Evolutionary conservation across 2,797 vertebrate genomes (phyloP).

Genomic region (Coilia nasus): DNA sequence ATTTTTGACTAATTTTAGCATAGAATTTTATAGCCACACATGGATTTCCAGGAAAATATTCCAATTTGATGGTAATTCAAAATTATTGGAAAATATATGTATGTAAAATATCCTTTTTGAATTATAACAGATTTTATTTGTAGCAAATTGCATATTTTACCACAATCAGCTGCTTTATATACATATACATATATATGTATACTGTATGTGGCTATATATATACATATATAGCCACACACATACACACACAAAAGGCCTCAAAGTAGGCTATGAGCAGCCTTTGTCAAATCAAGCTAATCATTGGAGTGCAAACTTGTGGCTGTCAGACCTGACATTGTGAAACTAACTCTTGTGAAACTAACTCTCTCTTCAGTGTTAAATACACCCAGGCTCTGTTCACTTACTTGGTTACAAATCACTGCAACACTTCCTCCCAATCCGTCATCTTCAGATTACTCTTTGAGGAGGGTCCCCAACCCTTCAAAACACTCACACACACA

Average conservation of each 20-base stretch:
- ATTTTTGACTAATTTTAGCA: too few species aligned
- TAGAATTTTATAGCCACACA: too few species aligned
- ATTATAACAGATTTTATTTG: too few species aligned
- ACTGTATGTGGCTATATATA: too few species aligned
- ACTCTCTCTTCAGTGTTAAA: slow-evolving; percentile 71
- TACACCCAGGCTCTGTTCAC: slow-evolving; percentile 68
- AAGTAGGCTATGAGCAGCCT: background rate
- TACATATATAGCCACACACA: background rate
- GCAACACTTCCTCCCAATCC: slow-evolving; percentile 74
- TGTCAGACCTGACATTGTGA: slow-evolving; percentile 56
- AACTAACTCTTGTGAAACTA: slow-evolving; percentile 63
- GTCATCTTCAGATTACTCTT: slow-evolving; percentile 71
- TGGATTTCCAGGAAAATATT: too few species aligned
- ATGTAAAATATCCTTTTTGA: too few species aligned
- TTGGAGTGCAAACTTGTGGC: background rate
- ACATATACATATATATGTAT: too few species aligned
- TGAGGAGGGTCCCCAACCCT: slow-evolving; percentile 5
- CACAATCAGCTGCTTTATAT: too few species aligned
- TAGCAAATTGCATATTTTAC: too few species aligned
- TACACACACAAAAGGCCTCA: slow-evolving; percentile 29
- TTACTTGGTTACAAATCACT: slow-evolving; percentile 77
- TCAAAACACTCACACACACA: background rate
- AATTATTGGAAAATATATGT: too few species aligned
- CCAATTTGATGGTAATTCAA: too few species aligned
- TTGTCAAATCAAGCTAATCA: background rate